These are phyloP conservation scores for Lypha dubia DNA, from an alignment of 2,888 invertebrate genomes.

Conservation along the genomic window DNA sequence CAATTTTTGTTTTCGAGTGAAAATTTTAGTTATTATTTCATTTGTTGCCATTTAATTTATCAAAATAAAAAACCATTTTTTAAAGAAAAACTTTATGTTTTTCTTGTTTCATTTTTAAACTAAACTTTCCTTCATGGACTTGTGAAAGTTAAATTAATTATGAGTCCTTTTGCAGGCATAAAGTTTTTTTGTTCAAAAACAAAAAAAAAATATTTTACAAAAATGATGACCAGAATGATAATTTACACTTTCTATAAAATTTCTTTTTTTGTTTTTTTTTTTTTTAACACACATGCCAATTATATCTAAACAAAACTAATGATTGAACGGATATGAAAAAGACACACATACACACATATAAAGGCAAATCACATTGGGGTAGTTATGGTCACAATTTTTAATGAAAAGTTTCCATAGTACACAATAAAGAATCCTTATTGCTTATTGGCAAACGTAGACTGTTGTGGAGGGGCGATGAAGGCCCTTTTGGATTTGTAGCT, in stretches of 20 bases:
- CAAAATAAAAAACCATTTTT: background rate
- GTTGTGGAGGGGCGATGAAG: no score
- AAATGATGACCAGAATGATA: conserved; percentile 10
- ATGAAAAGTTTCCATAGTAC: no score
- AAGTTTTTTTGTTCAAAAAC: conserved; percentile 14
- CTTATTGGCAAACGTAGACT: no score
- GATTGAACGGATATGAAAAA: background rate
- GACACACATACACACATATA: background rate
- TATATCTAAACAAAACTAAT: background rate
- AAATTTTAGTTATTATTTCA: background rate
- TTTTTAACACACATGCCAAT: conserved; percentile 6
- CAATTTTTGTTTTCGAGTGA: background rate
- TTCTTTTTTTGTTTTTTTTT: background rate
- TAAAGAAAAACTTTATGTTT: background rate
- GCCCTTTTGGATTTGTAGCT: no score
- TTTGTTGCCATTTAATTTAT: background rate
- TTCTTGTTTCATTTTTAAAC: background rate
- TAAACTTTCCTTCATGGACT: conserved; percentile 37
- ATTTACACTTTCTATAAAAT: background rate
- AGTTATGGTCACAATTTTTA: no score
- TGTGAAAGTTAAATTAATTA: conserved; percentile 44
- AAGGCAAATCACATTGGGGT: background rate
- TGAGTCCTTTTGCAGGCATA: background rate
- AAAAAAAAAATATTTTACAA: background rate
- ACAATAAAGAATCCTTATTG: no score